These are phyloP conservation scores for Melanotaenia maccullochi DNA, from an alignment of 2,797 vertebrate species.

Conservation along the genomic window DNA sequence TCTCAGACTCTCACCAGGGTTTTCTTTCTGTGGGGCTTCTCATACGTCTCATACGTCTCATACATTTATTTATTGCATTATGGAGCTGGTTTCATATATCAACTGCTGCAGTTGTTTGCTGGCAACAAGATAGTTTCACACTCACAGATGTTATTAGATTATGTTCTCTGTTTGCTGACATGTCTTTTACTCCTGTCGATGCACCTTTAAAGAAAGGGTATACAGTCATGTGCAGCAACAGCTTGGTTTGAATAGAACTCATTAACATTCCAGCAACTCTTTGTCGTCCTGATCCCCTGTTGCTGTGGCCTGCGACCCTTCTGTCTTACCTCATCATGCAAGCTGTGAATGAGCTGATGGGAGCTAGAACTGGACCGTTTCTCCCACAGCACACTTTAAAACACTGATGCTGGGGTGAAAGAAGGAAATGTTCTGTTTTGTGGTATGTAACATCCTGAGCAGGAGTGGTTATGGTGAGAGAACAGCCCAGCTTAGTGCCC, in stretches of 20 bases:
- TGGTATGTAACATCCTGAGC: constrained; percentile 18
- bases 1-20: constrained; percentile 15
- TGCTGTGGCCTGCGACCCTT: constrained; percentile 30
- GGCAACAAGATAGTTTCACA: constrained; percentile 38
- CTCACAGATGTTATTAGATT: constrained; percentile 54
- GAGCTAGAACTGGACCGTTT: constrained; percentile 13
- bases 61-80: constrained; percentile 54
- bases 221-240: constrained; percentile 12
- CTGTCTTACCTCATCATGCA: constrained; percentile 43
- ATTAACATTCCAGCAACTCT: constrained; percentile 33
- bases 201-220: constrained; percentile 29
- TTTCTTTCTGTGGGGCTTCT: constrained; percentile 24
- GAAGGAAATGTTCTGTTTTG: constrained; percentile 29
- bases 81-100: constrained; percentile 43
- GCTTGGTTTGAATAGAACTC: constrained; percentile 22
- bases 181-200: constrained; percentile 34
- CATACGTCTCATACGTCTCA: constrained; percentile 17
- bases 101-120: constrained; percentile 31
- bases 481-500: constrained; percentile 59
- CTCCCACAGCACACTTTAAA: constrained; percentile 12
- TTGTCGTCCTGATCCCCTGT: constrained; percentile 27
- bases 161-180: constrained; percentile 49
- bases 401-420: constrained; percentile 17
- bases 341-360: constrained; percentile 37
- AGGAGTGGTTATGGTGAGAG: constrained; percentile 27